A percentile compares a stretch with the other conserved stretches of the same genome.
Conservation (phyloP, 2,797 vertebrate genomes). For the Paguma larvata region DNA sequence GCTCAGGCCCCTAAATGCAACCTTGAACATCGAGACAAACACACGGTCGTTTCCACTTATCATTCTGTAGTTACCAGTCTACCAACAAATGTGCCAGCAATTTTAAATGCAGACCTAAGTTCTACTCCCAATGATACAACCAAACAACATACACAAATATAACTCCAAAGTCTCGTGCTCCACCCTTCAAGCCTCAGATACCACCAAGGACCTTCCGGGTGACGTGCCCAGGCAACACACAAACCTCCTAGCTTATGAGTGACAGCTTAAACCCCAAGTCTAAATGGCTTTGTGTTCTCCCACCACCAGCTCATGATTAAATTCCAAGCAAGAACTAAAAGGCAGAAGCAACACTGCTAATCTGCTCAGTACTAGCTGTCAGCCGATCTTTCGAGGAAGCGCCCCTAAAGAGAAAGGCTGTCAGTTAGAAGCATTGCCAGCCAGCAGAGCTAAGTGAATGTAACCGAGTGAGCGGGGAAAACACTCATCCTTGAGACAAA, state of each 20-base stretch:
- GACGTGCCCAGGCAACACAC: neutral
- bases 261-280: neutral
- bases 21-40: neutral
- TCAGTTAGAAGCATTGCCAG: constrained; percentile 52
- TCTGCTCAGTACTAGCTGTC: constrained; percentile 6
- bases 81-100: neutral
- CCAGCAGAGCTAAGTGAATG: constrained; percentile 24
- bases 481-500: constrained; percentile 55
- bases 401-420: constrained; percentile 37
- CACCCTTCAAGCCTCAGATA: neutral
- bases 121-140: neutral
- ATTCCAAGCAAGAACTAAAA: constrained; percentile 50
- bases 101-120: constrained; percentile 25
- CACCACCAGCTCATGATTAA: constrained; percentile 18
- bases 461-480: neutral
- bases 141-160: neutral
- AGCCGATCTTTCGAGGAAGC: constrained; percentile 44
- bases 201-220: neutral
- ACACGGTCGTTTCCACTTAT: neutral
- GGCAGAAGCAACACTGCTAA: constrained; percentile 48
- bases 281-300: neutral
- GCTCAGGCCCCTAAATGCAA: neutral
- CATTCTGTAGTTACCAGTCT: neutral
- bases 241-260: neutral
- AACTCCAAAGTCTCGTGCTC: neutral